Conservation (phyloP, 2,888 invertebrate genomes). For the Graphium colonna region DNA sequence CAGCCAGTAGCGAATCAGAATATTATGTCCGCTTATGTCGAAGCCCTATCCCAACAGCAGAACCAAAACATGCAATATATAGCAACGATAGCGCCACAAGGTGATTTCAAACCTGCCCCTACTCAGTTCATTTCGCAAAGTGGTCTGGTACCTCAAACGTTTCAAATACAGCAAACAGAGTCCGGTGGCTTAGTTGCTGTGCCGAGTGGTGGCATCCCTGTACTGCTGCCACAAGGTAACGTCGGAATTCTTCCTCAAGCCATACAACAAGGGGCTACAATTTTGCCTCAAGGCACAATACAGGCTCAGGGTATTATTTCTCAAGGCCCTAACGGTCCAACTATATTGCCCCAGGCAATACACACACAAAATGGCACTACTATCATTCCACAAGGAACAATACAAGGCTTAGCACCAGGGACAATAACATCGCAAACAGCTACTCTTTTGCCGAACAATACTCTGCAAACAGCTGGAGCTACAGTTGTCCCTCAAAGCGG, state of each 20-base stretch:
- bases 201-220: constrained; percentile 80
- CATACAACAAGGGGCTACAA: constrained; percentile 76
- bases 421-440: constrained; percentile 64
- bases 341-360: constrained; percentile 81
- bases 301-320: constrained; percentile 75
- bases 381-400: constrained; percentile 80
- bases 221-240: constrained; percentile 74
- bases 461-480: constrained; percentile 60
- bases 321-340: constrained; percentile 78
- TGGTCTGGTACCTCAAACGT: constrained; percentile 78
- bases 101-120: constrained; percentile 75
- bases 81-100: constrained; percentile 83
- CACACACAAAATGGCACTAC: constrained; percentile 81
- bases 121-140: constrained; percentile 79
- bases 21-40: constrained; percentile 83
- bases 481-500: constrained; percentile 73
- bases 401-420: constrained; percentile 63
- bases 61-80: constrained; percentile 88
- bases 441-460: constrained; percentile 61
- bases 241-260: constrained; percentile 73
- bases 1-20: constrained; percentile 83
- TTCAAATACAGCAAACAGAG: constrained; percentile 82
- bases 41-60: constrained; percentile 84
- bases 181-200: constrained; percentile 80
- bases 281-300: constrained; percentile 79